Conservation (phyloP, 2,888 invertebrate species). For the Harpagoxenus sublaevis region DNA sequence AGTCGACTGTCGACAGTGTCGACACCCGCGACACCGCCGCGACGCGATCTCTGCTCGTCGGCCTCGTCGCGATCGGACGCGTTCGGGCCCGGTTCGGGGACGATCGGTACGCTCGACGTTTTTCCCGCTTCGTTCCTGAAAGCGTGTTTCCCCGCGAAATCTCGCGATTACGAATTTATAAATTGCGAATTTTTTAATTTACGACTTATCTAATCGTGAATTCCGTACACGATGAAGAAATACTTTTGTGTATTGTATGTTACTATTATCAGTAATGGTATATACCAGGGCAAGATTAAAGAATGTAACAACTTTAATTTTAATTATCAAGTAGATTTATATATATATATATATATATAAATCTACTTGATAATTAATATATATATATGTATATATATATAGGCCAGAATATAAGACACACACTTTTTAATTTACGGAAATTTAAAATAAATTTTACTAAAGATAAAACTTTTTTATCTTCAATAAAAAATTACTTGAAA, state of each 20-base stretch:
- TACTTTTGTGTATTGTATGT: neutral
- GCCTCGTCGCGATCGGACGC: neutral
- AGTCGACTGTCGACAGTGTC: no score
- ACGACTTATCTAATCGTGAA: no score
- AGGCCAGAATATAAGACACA: neutral
- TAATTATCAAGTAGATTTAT: neutral
- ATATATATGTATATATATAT: no score
- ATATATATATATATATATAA: neutral
- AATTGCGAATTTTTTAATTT: neutral
- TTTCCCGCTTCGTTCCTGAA: neutral
- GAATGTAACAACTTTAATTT: neutral
- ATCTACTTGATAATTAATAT: no score
- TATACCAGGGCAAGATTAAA: neutral
- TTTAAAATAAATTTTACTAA: neutral
- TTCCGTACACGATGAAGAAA: neutral
- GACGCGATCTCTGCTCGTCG: neutral
- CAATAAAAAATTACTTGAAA: neutral
- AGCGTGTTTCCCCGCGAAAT: neutral
- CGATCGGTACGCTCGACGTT: neutral
- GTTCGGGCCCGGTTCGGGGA: constrained; percentile 4
- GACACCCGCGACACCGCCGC: neutral
- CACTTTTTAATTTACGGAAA: neutral
- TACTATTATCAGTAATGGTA: neutral
- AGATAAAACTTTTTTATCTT: neutral
- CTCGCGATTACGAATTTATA: neutral